These are phyloP conservation scores for Listronotus oregonensis DNA, from an alignment of 1,140 invertebrate genomes.

Conservation along the genomic window DNA sequence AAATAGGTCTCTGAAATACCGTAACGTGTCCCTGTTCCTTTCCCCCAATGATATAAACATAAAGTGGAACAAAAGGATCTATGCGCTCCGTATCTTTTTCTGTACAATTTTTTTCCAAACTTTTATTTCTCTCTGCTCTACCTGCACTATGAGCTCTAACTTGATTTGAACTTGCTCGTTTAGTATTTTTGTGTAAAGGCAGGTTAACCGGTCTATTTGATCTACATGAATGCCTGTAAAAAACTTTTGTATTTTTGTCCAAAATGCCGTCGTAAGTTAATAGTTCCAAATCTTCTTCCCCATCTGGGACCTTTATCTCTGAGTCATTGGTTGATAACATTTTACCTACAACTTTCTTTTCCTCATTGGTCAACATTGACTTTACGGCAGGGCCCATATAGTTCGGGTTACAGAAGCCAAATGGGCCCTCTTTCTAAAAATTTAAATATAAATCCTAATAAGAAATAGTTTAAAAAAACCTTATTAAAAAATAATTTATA, in stretches of 20 bases:
- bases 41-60: slow-evolving; percentile 68
- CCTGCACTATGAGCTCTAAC: slow-evolving; percentile 53
- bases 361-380: slow-evolving; percentile 51
- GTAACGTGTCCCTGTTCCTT: slow-evolving; percentile 71
- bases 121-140: slow-evolving; percentile 48
- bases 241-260: slow-evolving; percentile 49
- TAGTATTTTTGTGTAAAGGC: slow-evolving; percentile 47
- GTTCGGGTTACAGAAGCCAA: slow-evolving; percentile 76
- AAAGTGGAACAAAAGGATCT: slow-evolving; percentile 61
- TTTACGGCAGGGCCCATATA: slow-evolving; percentile 67
- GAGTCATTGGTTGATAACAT: slow-evolving; percentile 30
- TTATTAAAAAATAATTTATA: background rate
- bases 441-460: background rate
- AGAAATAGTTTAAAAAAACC: background rate
- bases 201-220: slow-evolving; percentile 54
- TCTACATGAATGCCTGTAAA: slow-evolving; percentile 43
- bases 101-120: background rate
- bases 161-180: slow-evolving; percentile 39
- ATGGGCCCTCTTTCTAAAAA: slow-evolving; percentile 57
- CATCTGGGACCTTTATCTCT: slow-evolving; percentile 50
- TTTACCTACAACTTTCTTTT: slow-evolving; percentile 49
- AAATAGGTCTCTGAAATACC: slow-evolving; percentile 69
- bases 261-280: slow-evolving; percentile 47
- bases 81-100: slow-evolving; percentile 38
- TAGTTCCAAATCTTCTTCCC: slow-evolving; percentile 50